Evolutionary conservation across 2,113 vertebrate species (phyloP).

Genomic region (Naja naja): DNA sequence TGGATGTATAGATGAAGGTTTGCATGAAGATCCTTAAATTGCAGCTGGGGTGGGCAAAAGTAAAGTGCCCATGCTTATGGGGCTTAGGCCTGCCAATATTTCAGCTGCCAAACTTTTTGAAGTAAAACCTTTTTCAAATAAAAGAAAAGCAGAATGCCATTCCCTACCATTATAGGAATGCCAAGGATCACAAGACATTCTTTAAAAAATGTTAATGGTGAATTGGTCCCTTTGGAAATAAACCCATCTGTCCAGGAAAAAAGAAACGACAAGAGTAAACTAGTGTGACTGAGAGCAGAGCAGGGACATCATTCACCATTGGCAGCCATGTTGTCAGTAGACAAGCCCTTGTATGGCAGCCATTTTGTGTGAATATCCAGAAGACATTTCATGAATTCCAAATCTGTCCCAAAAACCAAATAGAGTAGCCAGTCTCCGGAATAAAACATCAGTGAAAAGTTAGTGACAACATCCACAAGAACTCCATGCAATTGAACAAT

Average conservation of each 20-base stretch:
- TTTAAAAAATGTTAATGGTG: neutral
- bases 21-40: neutral
- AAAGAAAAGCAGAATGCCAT: neutral
- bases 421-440: neutral
- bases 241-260: neutral
- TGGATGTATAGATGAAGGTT: neutral
- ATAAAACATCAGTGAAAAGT: neutral
- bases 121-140: neutral
- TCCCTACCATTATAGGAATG: neutral
- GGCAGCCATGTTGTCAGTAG: neutral
- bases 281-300: neutral
- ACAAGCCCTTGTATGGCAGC: neutral
- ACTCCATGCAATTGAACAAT: neutral
- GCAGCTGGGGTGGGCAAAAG: neutral
- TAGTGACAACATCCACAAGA: neutral
- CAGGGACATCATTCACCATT: neutral
- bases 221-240: neutral
- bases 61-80: neutral
- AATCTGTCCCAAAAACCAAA: neutral
- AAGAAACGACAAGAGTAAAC: neutral
- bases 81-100: neutral
- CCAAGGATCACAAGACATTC: neutral
- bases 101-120: neutral
- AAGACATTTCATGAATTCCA: neutral
- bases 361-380: neutral